Percentiles rank a stretch among this genome's conserved stretches.
Conservation (phyloP, 2,888 invertebrate genomes). For the Dermolepida albohirtum region DNA sequence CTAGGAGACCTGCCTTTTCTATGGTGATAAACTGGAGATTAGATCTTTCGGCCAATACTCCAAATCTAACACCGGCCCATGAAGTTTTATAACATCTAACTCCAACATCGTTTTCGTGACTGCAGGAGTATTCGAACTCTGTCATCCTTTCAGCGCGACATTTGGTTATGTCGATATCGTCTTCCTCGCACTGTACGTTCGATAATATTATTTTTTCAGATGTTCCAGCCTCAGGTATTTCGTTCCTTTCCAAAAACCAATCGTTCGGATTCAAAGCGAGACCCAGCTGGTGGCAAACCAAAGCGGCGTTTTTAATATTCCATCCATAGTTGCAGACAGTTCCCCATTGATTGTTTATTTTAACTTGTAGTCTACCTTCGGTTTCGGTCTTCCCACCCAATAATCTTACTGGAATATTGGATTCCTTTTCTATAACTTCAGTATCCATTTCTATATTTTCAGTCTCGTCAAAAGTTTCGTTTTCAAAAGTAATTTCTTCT, state of each 20-base stretch:
- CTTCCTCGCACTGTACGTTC: constrained; percentile 90
- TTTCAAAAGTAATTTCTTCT: constrained; percentile 77
- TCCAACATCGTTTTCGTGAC: constrained; percentile 89
- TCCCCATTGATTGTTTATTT: constrained; percentile 91
- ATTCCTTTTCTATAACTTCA: constrained; percentile 73
- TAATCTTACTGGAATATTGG: constrained; percentile 79
- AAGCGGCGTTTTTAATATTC: constrained; percentile 90
- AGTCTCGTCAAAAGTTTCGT: constrained; percentile 72
- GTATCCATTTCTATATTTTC: constrained; percentile 67
- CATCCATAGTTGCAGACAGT: constrained; percentile 98
- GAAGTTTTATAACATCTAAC: constrained; percentile 89
- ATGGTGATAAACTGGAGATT: constrained; percentile 89
- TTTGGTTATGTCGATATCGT: constrained; percentile 89
- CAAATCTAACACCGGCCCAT: constrained; percentile 94
- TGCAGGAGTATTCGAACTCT: constrained; percentile 90
- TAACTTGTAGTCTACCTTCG: constrained; percentile 90
- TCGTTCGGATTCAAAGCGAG: constrained; percentile 91
- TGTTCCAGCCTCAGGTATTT: constrained; percentile 83
- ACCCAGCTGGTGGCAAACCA: constrained; percentile 96
- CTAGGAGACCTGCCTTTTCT: constrained; percentile 92
- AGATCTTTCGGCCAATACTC: constrained; percentile 87
- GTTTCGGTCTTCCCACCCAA: constrained; percentile 83
- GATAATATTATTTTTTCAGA: constrained; percentile 83
- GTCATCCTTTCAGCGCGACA: constrained; percentile 83
- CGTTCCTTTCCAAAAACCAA: constrained; percentile 86